Percentiles rank a stretch among this genome's conserved stretches.
These are phyloP conservation scores for Sebastes iracundus DNA, from an alignment of 2,797 vertebrate species.

Conservation along the genomic window DNA sequence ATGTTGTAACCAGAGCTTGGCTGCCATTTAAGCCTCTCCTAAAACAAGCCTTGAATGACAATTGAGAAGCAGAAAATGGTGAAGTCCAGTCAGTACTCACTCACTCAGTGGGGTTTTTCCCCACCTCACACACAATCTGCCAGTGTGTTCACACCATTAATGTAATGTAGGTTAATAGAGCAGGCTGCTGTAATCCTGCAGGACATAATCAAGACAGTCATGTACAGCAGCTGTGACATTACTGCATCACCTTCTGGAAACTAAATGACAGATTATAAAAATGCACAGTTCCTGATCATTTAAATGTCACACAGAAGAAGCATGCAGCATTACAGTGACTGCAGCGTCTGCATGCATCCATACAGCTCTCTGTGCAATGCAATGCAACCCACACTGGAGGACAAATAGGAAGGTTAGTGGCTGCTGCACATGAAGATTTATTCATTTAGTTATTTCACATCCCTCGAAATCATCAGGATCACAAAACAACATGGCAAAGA, in stretches of 20 bases:
- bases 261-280: constrained; percentile 1
- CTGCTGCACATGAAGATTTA: constrained; percentile 15
- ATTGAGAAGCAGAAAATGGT: not conserved
- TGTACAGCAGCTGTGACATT: constrained; percentile 48
- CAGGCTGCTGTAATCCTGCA: constrained; percentile 69
- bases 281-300: constrained; percentile 4
- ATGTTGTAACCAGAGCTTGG: constrained; percentile 23
- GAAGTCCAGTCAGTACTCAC: not conserved
- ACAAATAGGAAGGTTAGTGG: constrained; percentile 35
- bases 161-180: constrained; percentile 75
- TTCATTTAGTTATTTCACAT: constrained; percentile 12
- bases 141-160: constrained; percentile 27
- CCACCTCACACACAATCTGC: constrained; percentile 21
- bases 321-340: constrained; percentile 18
- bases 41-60: not conserved
- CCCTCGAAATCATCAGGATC: constrained; percentile 58
- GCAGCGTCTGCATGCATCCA: constrained; percentile 41
- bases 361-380: constrained; percentile 16
- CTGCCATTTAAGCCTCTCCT: constrained; percentile 15
- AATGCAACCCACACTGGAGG: constrained; percentile 35
- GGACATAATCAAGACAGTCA: constrained; percentile 41
- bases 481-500: constrained; percentile 58
- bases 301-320: constrained; percentile 24
- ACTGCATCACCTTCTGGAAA: constrained; percentile 33
- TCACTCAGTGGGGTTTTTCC: not conserved